Conservation (phyloP, 2,113 vertebrate genomes). For the Pimephales promelas region DNA sequence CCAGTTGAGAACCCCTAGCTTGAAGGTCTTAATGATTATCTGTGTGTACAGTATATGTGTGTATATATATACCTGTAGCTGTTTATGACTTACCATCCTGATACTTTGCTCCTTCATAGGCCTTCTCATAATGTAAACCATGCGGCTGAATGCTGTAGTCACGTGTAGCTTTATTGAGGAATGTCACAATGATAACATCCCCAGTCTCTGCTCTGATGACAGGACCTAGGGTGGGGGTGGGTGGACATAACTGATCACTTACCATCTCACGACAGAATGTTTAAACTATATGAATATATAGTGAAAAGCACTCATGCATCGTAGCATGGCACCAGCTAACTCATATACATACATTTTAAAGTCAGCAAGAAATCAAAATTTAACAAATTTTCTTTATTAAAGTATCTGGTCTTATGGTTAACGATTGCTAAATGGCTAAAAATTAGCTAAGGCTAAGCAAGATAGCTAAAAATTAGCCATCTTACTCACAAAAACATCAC, state of each 20-base stretch:
- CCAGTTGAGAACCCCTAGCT: background rate
- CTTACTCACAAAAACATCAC: too few relatives aligned
- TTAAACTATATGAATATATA: background rate
- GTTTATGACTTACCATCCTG: slow-evolving; percentile 79
- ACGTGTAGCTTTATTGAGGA: slow-evolving; percentile 84
- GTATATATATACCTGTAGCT: background rate
- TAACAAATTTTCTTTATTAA: background rate
- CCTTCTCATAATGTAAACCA: slow-evolving; percentile 85
- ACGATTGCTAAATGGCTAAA: too few relatives aligned
- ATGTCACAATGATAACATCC: slow-evolving; percentile 85
- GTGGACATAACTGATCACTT: background rate
- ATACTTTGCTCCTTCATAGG: slow-evolving; percentile 83
- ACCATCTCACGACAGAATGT: too few relatives aligned
- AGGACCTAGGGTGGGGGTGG: slow-evolving; percentile 75
- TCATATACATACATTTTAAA: background rate
- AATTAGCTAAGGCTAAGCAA: too few relatives aligned
- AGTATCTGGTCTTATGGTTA: too few relatives aligned
- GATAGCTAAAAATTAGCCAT: too few relatives aligned
- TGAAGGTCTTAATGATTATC: background rate
- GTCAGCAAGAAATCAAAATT: background rate
- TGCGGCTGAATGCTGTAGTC: slow-evolving; percentile 90
- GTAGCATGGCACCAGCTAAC: background rate
- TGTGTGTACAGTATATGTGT: background rate
- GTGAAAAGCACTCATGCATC: background rate
- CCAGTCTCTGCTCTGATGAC: slow-evolving; percentile 90